phyloP scores from a whole-genome alignment of 2,113 vertebrate genomes.

The Pachypanchax playfairii region DNA sequence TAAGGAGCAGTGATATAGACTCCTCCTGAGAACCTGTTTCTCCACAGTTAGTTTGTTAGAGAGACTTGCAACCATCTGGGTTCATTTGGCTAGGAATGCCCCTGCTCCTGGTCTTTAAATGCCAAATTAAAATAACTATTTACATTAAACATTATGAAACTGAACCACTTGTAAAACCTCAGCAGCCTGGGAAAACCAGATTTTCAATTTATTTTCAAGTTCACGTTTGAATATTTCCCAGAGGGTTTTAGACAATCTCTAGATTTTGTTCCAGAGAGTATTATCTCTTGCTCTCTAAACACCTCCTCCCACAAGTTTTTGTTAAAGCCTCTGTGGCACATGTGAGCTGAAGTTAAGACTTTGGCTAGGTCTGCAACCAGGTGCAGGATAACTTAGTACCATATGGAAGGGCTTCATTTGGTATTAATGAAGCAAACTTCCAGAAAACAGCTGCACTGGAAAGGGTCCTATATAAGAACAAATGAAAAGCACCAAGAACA shows the following conservation, averaged over 20 bases:
- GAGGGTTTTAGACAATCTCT: slow-evolving; percentile 18
- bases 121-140: slow-evolving; percentile 57
- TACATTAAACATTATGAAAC: slow-evolving; percentile 57
- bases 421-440: slow-evolving; percentile 60
- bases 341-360: slow-evolving; percentile 49
- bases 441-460: slow-evolving; percentile 59
- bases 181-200: slow-evolving; percentile 63
- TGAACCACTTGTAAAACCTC: slow-evolving; percentile 47
- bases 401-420: slow-evolving; percentile 59
- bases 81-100: slow-evolving; percentile 69
- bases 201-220: slow-evolving; percentile 26
- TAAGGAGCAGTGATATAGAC: not conserved
- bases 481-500: slow-evolving; percentile 16
- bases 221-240: slow-evolving; percentile 25
- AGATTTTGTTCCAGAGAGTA: slow-evolving; percentile 17
- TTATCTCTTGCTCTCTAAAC: slow-evolving; percentile 20
- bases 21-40: slow-evolving; percentile 46
- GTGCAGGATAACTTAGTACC: slow-evolving; percentile 52
- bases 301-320: slow-evolving; percentile 24
- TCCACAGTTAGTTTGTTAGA: slow-evolving; percentile 44
- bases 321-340: slow-evolving; percentile 25
- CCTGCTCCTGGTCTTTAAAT: slow-evolving; percentile 39
- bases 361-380: slow-evolving; percentile 61
- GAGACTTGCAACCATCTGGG: slow-evolving; percentile 65
- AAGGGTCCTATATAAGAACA: slow-evolving; percentile 39